These are phyloP conservation scores for Pseudocheirus occidentalis DNA, from an alignment of 2,797 vertebrate species.

Conservation along the genomic window DNA sequence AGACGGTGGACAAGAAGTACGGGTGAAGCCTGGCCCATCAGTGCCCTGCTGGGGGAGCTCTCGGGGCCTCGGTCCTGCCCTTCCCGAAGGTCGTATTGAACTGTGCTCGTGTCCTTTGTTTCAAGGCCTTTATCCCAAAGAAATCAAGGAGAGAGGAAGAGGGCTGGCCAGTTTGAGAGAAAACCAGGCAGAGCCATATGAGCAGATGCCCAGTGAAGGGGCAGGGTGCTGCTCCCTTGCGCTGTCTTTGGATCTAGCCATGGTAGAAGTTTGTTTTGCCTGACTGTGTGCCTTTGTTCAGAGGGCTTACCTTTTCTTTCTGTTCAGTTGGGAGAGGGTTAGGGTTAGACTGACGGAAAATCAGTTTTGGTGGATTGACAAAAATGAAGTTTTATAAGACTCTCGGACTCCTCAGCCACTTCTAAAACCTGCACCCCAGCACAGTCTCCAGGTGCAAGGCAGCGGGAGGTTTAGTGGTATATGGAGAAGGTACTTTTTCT, in stretches of 20 bases:
- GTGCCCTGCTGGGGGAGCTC: neutral
- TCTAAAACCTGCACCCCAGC: neutral
- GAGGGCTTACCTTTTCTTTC: neutral
- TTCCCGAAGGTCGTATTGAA: neutral
- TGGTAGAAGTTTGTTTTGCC: neutral
- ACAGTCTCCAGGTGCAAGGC: neutral
- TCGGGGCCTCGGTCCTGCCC: neutral
- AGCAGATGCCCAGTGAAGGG: neutral
- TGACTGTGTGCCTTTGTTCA: neutral
- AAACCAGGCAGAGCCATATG: neutral
- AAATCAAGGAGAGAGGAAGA: neutral
- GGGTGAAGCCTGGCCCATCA: fast-evolving
- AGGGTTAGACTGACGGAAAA: neutral
- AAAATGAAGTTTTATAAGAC: neutral
- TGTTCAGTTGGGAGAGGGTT: neutral
- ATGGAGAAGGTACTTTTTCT: neutral
- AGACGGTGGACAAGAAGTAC: neutral
- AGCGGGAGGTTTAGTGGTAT: neutral
- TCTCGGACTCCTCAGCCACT: neutral
- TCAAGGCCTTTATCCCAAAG: neutral
- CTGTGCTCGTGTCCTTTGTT: neutral
- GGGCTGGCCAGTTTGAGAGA: neutral
- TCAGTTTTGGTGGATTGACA: neutral
- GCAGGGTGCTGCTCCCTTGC: neutral
- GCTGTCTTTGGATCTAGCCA: neutral